Conservation (phyloP, 2,888 invertebrate species). For the Callyntrura guangdongensis region DNA sequence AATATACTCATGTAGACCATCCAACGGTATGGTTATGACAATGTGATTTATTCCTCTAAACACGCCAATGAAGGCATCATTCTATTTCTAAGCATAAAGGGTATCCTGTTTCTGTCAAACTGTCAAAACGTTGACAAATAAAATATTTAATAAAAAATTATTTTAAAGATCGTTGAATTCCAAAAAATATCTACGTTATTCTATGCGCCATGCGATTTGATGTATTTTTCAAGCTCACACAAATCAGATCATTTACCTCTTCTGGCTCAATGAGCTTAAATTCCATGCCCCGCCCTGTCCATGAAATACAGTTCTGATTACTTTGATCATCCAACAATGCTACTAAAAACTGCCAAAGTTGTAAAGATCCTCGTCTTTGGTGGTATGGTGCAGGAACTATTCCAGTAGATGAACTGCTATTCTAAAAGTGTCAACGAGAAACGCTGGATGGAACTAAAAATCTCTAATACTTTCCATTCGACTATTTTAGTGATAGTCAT, state of each 20-base stretch:
- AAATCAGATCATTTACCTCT: conserved; percentile 88
- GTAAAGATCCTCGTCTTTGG: conserved; percentile 93
- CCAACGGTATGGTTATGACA: no score
- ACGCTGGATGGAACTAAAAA: not conserved
- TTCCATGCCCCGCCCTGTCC: conserved; percentile 98
- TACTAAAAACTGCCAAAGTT: conserved; percentile 98
- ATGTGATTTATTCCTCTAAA: no score
- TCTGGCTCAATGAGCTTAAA: conserved; percentile 98
- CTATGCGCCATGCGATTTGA: no score
- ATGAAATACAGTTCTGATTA: conserved; percentile 88
- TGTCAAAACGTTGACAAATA: no score
- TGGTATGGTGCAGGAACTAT: conserved; percentile 85
- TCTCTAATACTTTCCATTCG: not conserved
- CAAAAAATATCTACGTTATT: no score
- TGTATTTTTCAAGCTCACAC: no score
- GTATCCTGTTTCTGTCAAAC: no score
- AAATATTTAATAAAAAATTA: no score
- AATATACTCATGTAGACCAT: no score
- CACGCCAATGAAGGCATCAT: no score
- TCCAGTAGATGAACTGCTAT: conserved; percentile 57
- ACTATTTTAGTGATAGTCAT: not conserved
- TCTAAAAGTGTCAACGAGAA: conserved; percentile 7
- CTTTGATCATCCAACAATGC: conserved; percentile 86
- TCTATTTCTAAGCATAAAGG: no score
- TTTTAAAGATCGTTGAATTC: no score